Evolutionary conservation across 1,140 invertebrate genomes (phyloP), one percentile per base, ranked within the genome.

Genomic region (Yoshiicerus persimilis): DNA sequence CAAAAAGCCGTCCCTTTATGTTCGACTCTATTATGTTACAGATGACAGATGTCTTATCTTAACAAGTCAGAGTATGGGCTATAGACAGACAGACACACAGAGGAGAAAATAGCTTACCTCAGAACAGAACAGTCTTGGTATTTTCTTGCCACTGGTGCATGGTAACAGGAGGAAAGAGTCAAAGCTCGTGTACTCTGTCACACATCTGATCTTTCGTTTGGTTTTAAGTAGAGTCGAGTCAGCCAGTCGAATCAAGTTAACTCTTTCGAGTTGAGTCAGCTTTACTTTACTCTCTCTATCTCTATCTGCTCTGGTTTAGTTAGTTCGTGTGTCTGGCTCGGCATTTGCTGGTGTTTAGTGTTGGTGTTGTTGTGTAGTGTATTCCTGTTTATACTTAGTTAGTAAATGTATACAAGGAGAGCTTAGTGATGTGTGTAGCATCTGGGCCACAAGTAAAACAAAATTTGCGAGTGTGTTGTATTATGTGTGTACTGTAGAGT

Each of bases 21-120:
- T 80, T 34, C 75, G 30, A 80, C 32, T 80, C 75, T 80, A 80
- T 80, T 80, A 80, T 80, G 32, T 36, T n/a, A 80, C 32, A 80
- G 75, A 80, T 80, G 75, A 80, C 75, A 80, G 75, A 80, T 80
- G 75, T 80, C 75, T 80, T 80, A 80, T 80, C 75, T 80, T 80
- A 80, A 80, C 75, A 80, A 80, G 75, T 80, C 75, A 80, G 32
- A 34, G 20, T 80, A 70, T 27, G 30, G 27, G 66, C 75, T 80
- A 36, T 80, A 80, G 30, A 80, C 30, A 70, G 66, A 80, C 30
- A 80, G 32, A 80, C 34, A 80, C 75, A 38, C 20, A 70, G 64
- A 36, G 75, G 75, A 80, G 75, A 80, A 80, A 80, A 80, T 80
- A 80, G 32, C 75, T 80, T 80, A 80, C 75, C 75, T 80, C 75